Conservation (phyloP, 23 tunicate genomes). For the Trididemnum nubilum region DNA sequence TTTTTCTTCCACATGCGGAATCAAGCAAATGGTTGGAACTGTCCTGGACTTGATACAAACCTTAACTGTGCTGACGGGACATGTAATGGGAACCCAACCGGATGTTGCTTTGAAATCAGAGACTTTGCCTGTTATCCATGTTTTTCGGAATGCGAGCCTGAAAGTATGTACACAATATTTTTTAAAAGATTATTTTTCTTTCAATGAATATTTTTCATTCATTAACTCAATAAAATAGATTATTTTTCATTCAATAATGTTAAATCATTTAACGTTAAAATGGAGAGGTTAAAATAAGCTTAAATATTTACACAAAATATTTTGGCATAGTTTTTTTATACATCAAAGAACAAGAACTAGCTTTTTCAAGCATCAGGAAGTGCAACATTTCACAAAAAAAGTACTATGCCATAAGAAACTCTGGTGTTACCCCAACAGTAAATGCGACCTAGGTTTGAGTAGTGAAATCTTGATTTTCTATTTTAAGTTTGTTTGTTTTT, state of each 20-base stretch:
- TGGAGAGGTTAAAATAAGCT: not conserved
- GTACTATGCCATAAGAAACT: too few relatives aligned
- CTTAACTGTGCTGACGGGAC: conserved; percentile 82
- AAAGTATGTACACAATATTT: conserved; percentile 7
- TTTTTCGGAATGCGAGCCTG: conserved; percentile 64
- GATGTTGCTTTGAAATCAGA: conserved; percentile 78
- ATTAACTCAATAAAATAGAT: not conserved
- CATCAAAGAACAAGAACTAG: too few relatives aligned
- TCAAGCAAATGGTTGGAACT: conserved; percentile 66
- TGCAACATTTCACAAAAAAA: too few relatives aligned
- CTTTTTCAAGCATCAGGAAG: too few relatives aligned
- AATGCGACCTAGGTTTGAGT: too few relatives aligned
- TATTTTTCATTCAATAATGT: not conserved
- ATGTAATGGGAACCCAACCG: conserved; percentile 72
- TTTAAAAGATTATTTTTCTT: too few relatives aligned
- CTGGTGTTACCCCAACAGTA: too few relatives aligned
- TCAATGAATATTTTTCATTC: not conserved
- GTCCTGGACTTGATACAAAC: conserved; percentile 80
- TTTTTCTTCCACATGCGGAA: conserved; percentile 90
- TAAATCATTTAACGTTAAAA: not conserved
- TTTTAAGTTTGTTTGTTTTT: too few relatives aligned
- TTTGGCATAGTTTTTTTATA: too few relatives aligned
- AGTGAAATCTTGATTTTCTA: too few relatives aligned
- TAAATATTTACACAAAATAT: too few relatives aligned
- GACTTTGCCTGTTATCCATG: conserved; percentile 90